These are phyloP conservation scores for Bufo bufo DNA, from an alignment of 2,113 vertebrate species.

Conservation along the genomic window DNA sequence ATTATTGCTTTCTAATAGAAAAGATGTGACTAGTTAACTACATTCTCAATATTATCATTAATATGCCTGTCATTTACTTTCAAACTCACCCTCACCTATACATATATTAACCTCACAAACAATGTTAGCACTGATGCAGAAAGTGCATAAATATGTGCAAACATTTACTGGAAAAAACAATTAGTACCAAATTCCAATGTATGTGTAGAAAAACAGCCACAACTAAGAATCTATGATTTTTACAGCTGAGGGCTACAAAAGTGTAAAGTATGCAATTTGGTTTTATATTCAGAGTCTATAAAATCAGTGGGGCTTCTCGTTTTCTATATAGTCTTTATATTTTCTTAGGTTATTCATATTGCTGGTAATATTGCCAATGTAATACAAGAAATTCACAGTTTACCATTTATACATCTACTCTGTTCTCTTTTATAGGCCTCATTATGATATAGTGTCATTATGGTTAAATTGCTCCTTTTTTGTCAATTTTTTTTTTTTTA, in stretches of 20 bases:
- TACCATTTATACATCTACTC: too few species aligned
- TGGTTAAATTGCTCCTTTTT: too few species aligned
- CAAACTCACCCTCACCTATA: not conserved
- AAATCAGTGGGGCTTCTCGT: too few species aligned
- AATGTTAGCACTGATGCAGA: not conserved
- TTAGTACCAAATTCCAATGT: not conserved
- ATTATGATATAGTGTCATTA: too few species aligned
- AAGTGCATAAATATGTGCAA: not conserved
- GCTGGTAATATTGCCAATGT: too few species aligned
- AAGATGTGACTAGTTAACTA: constrained; percentile 15
- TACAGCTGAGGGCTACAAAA: not conserved
- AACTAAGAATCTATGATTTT: not conserved
- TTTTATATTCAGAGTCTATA: not conserved
- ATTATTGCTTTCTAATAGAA: constrained; percentile 51
- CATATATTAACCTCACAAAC: not conserved
- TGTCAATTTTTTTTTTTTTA: too few species aligned
- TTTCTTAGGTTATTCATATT: too few species aligned
- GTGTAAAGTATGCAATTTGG: not conserved
- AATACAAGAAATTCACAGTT: too few species aligned
- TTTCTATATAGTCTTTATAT: too few species aligned
- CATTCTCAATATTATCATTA: constrained; percentile 19
- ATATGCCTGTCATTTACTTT: not conserved
- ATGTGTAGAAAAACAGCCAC: not conserved
- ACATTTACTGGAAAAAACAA: not conserved
- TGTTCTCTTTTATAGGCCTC: too few species aligned